These are phyloP conservation scores for Poeciliopsis turneri DNA, from an alignment of 2,797 vertebrate species.

Conservation along the genomic window DNA sequence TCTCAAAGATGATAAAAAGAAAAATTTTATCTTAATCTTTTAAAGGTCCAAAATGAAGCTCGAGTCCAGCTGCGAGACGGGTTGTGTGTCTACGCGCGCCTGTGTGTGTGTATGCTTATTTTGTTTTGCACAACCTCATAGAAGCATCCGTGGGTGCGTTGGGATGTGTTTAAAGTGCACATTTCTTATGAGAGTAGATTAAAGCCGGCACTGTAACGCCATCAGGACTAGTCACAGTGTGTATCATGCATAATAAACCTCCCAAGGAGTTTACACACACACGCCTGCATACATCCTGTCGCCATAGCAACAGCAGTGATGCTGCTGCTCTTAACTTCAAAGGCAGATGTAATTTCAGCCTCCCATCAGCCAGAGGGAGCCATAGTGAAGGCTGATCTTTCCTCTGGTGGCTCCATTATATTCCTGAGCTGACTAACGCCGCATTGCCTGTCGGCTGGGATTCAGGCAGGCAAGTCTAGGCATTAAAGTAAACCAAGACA, in stretches of 20 bases:
- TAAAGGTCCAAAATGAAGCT: slow-evolving; percentile 70
- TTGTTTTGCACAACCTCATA: slow-evolving; percentile 28
- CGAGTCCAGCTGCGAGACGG: slow-evolving; percentile 72
- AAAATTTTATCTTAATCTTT: slow-evolving; percentile 77
- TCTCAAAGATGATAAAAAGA: slow-evolving; percentile 72
- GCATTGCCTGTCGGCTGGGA: slow-evolving; percentile 35
- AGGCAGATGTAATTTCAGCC: slow-evolving; percentile 98
- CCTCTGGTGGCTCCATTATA: slow-evolving; percentile 34
- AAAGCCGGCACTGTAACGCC: slow-evolving; percentile 73
- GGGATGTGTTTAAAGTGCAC: slow-evolving; percentile 64
- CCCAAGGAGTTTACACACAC: slow-evolving; percentile 64
- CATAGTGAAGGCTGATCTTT: slow-evolving; percentile 77
- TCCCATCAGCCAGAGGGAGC: slow-evolving; percentile 95
- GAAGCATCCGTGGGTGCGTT: slow-evolving; percentile 29
- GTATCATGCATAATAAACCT: slow-evolving; percentile 79
- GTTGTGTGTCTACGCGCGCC: slow-evolving; percentile 22
- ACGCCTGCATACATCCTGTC: slow-evolving; percentile 68
- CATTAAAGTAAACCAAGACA: slow-evolving; percentile 86
- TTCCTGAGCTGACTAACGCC: slow-evolving; percentile 17
- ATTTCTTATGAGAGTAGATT: slow-evolving; percentile 73
- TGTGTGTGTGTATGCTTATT: slow-evolving; percentile 2
- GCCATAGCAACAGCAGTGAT: slow-evolving; percentile 89
- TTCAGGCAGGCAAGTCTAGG: slow-evolving; percentile 73
- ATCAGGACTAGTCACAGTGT: slow-evolving; percentile 77
- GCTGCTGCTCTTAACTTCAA: slow-evolving; percentile 87